Conservation (phyloP, 2,113 vertebrate genomes). For the Brevimyrus niger region DNA sequence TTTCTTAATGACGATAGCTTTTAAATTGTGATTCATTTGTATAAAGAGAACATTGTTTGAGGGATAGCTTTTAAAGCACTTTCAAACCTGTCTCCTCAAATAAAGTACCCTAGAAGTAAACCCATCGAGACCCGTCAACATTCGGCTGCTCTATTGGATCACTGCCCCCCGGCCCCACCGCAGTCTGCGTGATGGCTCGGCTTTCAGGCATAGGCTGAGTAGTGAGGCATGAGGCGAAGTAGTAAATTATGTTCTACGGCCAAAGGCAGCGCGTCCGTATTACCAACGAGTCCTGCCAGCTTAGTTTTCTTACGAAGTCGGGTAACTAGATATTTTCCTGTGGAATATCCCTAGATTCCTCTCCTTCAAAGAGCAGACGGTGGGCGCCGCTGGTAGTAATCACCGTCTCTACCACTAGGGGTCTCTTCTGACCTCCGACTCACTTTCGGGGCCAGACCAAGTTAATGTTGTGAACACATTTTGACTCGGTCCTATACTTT, state of each 20-base stretch:
- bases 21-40: not conserved
- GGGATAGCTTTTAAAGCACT: not conserved
- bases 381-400: not conserved
- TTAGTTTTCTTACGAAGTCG: not conserved
- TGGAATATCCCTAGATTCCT: not conserved
- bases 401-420: slow-evolving; percentile 8
- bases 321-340: not conserved
- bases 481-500: not conserved
- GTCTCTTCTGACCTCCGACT: slow-evolving; percentile 11
- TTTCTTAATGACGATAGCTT: not conserved
- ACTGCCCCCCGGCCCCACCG: not conserved
- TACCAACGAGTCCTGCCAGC: not conserved
- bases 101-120: not conserved
- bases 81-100: not conserved
- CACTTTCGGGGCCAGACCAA: not conserved
- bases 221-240: too few species aligned
- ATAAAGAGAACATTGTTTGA: not conserved
- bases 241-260: not conserved
- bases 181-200: not conserved
- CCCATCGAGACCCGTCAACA: not conserved
- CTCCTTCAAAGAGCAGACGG: not conserved
- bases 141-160: not conserved
- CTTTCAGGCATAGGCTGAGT: not conserved
- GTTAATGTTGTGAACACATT: not conserved
- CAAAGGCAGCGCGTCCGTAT: not conserved